Conservation (phyloP, 2,797 vertebrate species). For the Gymnoscopelus microlampas region DNA sequence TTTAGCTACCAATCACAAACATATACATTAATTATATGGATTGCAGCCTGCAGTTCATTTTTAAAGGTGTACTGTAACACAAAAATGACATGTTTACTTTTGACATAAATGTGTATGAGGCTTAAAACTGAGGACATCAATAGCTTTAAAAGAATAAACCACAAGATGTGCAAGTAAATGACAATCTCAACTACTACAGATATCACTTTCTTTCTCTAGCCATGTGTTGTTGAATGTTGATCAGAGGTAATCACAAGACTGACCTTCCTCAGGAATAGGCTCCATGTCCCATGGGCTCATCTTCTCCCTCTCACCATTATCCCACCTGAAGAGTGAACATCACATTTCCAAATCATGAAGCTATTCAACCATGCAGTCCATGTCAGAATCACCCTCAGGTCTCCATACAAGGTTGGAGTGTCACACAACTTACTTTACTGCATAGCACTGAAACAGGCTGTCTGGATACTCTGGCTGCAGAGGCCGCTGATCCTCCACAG, state of each 20-base stretch:
- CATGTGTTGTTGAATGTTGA: not conserved
- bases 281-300: conserved; percentile 99
- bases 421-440: conserved; percentile 85
- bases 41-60: too few species aligned
- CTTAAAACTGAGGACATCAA: too few species aligned
- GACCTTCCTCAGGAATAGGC: conserved; percentile 94
- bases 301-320: conserved; percentile 95
- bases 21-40: too few species aligned
- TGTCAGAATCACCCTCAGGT: not conserved
- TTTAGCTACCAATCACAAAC: too few species aligned
- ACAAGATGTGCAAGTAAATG: too few species aligned
- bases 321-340: conserved; percentile 86
- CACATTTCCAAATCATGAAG: not conserved
- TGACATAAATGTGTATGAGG: too few species aligned
- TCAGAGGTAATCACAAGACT: conserved; percentile 45
- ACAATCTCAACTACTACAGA: too few species aligned
- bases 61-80: too few species aligned
- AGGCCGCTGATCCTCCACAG: conserved; percentile 95
- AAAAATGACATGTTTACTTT: too few species aligned
- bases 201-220: not conserved
- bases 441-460: conserved; percentile 97
- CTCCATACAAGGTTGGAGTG: not conserved
- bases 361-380: not conserved
- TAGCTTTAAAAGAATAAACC: too few species aligned
- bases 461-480: conserved; percentile 96